Base-by-base conservation (phyloP, 2,888 invertebrate species). In the Cephus spinipes region DNA sequence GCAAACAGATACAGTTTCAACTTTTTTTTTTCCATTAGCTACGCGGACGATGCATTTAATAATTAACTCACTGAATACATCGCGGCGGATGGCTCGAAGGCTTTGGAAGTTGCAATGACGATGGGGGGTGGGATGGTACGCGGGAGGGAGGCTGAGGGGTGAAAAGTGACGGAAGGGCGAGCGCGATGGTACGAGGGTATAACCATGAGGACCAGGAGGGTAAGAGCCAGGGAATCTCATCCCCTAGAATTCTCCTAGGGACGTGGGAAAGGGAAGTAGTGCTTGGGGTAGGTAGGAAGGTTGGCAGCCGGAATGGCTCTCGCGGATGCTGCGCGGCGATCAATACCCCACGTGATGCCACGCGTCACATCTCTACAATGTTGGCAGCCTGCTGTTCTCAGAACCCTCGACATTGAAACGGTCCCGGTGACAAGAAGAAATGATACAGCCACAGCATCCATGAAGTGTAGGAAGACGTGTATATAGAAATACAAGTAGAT, bases 281-380 rank as follows among this genome's bases (percentile, higher is more conserved):
- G 74, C 74, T 74, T 74, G 74, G 74, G 79, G 68, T 79, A 76
- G 85, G 81, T 80, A 76, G 77, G 81, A 79, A 82, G 81, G 82
- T 80, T 87, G 86, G 85, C 84, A 87, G 87, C 85, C 86, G 84
- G 87, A 88, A 88, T 89, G 88, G 87, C 87, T 89, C 86, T 87
- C 85, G 87, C 85, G 89, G 89, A 90, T 89, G 89, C 89, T 89
- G 89, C 81, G 85, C 86, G 85, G 86, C 90, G 90, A 90, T 90
- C 90, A 90, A 90, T 90, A 90, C 86, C 85, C 90, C 89, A 90
- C 90, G 90, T 90, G 89, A 88, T 88, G 88, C 87, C 89, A 90
- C 89, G 89, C 90, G 89, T 90, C 90, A 89, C 85, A 83, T 87
- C 87, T 82, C 82, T 83, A 81, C 79, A 79, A 83, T 79, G 82